A percentile compares a stretch with the other conserved stretches of the same genome.
These are phyloP conservation scores for Norana najaformis DNA, from an alignment of 2,888 invertebrate species.

Conservation along the genomic window DNA sequence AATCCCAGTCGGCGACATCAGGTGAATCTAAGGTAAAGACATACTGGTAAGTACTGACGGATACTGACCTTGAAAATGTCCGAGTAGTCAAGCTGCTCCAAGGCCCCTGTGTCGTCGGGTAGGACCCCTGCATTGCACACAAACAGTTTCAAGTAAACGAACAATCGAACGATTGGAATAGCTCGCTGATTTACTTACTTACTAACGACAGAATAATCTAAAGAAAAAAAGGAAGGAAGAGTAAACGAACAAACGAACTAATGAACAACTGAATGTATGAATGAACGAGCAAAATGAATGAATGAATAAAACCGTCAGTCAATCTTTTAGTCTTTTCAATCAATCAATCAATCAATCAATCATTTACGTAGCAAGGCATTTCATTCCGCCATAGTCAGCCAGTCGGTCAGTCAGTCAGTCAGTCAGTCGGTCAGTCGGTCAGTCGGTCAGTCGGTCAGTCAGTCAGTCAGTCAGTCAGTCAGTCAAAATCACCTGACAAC, in stretches of 20 bases:
- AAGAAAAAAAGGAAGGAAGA: too few species aligned
- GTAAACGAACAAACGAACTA: too few species aligned
- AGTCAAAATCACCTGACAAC: background rate
- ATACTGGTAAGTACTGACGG: too few species aligned
- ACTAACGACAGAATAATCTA: too few species aligned
- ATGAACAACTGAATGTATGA: too few species aligned
- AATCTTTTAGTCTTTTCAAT: background rate
- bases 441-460: too few species aligned
- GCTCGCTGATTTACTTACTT: too few species aligned
- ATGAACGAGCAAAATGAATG: too few species aligned
- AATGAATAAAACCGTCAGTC: too few species aligned
- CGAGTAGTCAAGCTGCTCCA: conserved; percentile 10
- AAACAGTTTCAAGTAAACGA: background rate
- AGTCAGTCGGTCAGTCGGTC: background rate
- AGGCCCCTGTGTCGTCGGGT: conserved; percentile 16
- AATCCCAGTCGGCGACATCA: background rate
- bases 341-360: conserved; percentile 26
- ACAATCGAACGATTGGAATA: too few species aligned
- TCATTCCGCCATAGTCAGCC: background rate
- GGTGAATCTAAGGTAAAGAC: too few species aligned
- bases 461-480: background rate
- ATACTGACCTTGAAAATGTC: conserved; percentile 15
- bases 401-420: background rate
- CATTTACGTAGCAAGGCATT: background rate
- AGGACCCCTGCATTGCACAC: background rate